Evolutionary conservation across 2,113 vertebrate species (phyloP), one percentile per base, ranked within the genome.

Genomic region (Setophaga petechia): DNA sequence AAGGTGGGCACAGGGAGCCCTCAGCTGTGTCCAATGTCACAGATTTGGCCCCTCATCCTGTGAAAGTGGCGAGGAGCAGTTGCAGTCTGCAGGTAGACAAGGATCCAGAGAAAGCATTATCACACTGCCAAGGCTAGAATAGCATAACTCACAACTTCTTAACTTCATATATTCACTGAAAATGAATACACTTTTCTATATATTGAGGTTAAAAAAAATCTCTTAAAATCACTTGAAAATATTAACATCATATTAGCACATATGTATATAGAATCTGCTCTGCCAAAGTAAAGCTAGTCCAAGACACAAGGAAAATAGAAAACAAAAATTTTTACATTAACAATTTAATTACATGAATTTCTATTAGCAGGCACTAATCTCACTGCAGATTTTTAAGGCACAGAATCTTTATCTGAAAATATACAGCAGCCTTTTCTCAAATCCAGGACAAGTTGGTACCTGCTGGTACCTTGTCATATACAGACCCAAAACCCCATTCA

Each of bases 71-170:
- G 52, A 77, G 41, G 33, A 73, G 22, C 1, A 1, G 33, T 0
- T 49, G n/a, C 1, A 0, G 55, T n/a, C 80, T 74, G 51, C 35
- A 73, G 68, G 43, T 15, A 86, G 16, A 65, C 46, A 66, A 66
- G 41, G 67, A 74, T 37, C 30, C 65, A 80, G 44, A 77, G 28
- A 24, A 75, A 76, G 23, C 22, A 61, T 35, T 33, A 93, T 8
- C 62, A 81, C 27, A 47, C 33, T 52, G 49, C 51, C 58, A 83
- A 61, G 41, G 41, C 23, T 49, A 30, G n/a, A 89, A 51, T 0
- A 39, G 14, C 2, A 0, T 15, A 39, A 77, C 27, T 37, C 2
- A 0, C 12, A 39, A 77, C 27, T 37, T 44, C 15, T 51, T 73
- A 58, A 43, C 37, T 61, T 89, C 44, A 33, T 4, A 55, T 22